Percentiles rank a stretch among this genome's conserved stretches.
Conservation (phyloP, 2,888 invertebrate genomes). For the Steinernema hermaphroditum region DNA sequence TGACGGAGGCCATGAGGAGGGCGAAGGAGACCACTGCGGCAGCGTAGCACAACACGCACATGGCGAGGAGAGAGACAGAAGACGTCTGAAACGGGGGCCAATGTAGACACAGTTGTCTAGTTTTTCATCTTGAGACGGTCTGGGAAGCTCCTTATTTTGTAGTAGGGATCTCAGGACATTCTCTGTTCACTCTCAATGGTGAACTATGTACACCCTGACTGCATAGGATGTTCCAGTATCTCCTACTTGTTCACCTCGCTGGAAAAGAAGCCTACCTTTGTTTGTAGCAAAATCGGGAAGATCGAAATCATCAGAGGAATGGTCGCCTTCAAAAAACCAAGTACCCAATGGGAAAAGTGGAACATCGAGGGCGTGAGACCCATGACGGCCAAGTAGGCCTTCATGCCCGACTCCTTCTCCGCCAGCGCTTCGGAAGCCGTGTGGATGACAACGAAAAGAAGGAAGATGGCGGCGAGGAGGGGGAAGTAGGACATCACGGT, state of each 20-base stretch:
- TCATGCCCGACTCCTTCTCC: conserved; percentile 58
- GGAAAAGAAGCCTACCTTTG: no score
- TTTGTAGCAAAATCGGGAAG: conserved; percentile 36
- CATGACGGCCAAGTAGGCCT: conserved; percentile 62
- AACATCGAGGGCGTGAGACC: conserved; percentile 58
- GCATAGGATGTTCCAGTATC: no score
- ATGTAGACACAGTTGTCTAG: no score
- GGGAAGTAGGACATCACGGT: conserved; percentile 37
- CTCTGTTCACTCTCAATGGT: no score
- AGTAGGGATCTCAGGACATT: no score
- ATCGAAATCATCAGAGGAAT: conserved; percentile 50
- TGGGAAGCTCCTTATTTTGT: no score
- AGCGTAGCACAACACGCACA: conserved; percentile 36
- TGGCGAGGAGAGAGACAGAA: conserved; percentile 39
- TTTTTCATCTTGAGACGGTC: no score
- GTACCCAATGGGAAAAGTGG: conserved; percentile 56
- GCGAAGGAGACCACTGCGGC: conserved; percentile 23
- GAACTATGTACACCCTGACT: no score
- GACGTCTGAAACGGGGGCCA: conserved; percentile 38
- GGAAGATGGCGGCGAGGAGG: conserved; percentile 53
- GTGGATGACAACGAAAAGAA: conserved; percentile 54
- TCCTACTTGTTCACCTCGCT: neutral
- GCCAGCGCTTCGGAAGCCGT: conserved; percentile 56
- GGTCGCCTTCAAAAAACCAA: conserved; percentile 53
- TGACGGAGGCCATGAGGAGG: conserved; percentile 4